Base-by-base conservation (phyloP, 30 jellyfish, hydroid and myxozoan species). In the Aurelia sp. region DNA sequence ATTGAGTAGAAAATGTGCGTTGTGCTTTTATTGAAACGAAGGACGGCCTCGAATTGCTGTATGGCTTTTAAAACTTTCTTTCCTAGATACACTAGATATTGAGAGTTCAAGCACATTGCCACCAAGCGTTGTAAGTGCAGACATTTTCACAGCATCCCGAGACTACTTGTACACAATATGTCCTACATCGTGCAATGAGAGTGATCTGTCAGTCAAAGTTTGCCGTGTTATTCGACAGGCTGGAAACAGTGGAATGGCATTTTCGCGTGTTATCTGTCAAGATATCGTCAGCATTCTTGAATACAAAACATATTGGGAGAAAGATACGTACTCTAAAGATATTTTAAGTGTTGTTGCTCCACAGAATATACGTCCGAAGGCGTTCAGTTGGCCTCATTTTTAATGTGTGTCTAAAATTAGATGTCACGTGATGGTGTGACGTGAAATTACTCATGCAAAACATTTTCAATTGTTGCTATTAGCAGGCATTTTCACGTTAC, bases 171-270 rank as follows among this genome's bases (percentile, higher is more conserved):
- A 83, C 86, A 83, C 64, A 40, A 53, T 83, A 30, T 33, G 64
- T 35, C 31, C 73, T 4, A 52, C 76, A n/a, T 72, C 82, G 13
- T 83, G 92, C 86, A 83, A 60, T 13, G 86, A 35, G 38, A 63
- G 92, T 72, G 92, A 83, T 35, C 64, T 73, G 13, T 62, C 62
- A 13, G 27, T 83, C 13, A 47, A 60, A 17, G 62, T 83, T 8
- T 69, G 86, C 72, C 92, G 86, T 5, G 92, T 83, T 13, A 35
- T 83, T 31, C 68, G 92, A 20, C 86, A 83, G 66, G 62, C 81
- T n/a, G 55, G 55, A 44, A 8, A 44, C 55, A 35, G 69, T 17
- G 86, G 80, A 6, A 41, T 38, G 12, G 69, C 60, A 63, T 83
- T 83, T 44, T 63, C 86, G 3, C 83, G 35, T 41, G 79, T 61